Evolutionary conservation across 2,797 vertebrate species (phyloP).

Genomic region (Hippocampus kuda): DNA sequence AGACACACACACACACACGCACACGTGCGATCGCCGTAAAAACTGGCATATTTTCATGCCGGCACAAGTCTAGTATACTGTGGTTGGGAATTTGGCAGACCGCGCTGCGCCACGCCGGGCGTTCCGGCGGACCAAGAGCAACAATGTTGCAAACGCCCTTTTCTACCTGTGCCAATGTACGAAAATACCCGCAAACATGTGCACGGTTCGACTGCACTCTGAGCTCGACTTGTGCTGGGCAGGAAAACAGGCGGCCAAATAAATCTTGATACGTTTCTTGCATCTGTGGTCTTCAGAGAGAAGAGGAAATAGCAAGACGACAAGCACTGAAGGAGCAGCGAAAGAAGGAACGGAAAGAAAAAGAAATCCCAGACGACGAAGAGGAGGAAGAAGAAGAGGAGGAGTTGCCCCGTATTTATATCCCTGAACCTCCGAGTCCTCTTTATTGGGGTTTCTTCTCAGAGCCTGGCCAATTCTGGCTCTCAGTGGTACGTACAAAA

Average conservation of each 20-base stretch:
- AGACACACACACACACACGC: too few relatives aligned
- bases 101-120: too few relatives aligned
- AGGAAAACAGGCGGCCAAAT: too few relatives aligned
- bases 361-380: conserved; percentile 23
- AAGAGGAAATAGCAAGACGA: conserved; percentile 48
- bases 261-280: background rate
- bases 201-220: too few relatives aligned
- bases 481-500: conserved; percentile 73
- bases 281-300: conserved; percentile 61
- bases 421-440: conserved; percentile 74
- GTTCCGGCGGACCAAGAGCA: too few relatives aligned
- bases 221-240: too few relatives aligned
- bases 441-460: conserved; percentile 87
- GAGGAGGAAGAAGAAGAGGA: conserved; percentile 57
- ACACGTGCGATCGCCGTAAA: too few relatives aligned
- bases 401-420: conserved; percentile 58
- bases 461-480: conserved; percentile 79
- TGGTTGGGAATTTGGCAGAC: too few relatives aligned
- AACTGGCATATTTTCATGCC: too few relatives aligned
- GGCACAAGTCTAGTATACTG: too few relatives aligned
- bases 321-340: background rate
- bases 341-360: conserved; percentile 1
- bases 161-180: too few relatives aligned
- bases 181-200: too few relatives aligned
- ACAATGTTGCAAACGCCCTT: background rate